Evolutionary conservation across 2,888 invertebrate genomes (phyloP).

Genomic region (Rutpela maculata): DNA sequence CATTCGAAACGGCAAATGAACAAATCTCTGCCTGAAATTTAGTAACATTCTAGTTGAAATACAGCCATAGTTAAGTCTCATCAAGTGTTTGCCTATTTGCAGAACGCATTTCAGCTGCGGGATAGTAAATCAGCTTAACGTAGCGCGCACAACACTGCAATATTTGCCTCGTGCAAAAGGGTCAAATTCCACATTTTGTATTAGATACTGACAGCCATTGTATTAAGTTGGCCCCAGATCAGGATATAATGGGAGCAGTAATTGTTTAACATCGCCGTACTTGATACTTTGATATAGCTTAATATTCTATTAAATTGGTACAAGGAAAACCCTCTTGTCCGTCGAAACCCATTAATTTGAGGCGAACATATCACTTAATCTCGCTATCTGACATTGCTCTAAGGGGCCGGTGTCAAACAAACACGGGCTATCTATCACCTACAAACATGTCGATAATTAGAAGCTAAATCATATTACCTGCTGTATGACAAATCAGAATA

Average conservation of each 20-base stretch:
- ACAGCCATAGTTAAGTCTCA: slow-evolving; percentile 22
- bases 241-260: slow-evolving; percentile 19
- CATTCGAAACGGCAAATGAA: slow-evolving; percentile 5
- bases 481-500: background rate
- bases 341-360: slow-evolving; percentile 32
- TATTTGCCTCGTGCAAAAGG: slow-evolving; percentile 26
- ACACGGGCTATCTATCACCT: slow-evolving; percentile 22
- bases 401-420: slow-evolving; percentile 24
- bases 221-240: slow-evolving; percentile 33
- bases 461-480: slow-evolving; percentile 26
- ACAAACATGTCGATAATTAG: slow-evolving; percentile 35
- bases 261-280: slow-evolving; percentile 27
- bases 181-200: slow-evolving; percentile 30
- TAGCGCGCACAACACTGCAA: background rate
- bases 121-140: slow-evolving; percentile 36
- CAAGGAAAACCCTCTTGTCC: slow-evolving; percentile 33
- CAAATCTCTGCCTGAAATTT: slow-evolving; percentile 23
- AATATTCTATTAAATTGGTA: slow-evolving; percentile 32
- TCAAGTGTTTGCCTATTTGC: slow-evolving; percentile 35
- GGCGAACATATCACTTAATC: slow-evolving; percentile 37
- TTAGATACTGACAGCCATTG: slow-evolving; percentile 26
- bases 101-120: slow-evolving; percentile 29
- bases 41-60: slow-evolving; percentile 6
- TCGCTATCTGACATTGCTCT: slow-evolving; percentile 32
- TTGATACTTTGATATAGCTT: slow-evolving; percentile 35